Evolutionary conservation across 2,113 vertebrate species (phyloP), one percentile per base, ranked within the genome.

Genomic region (Isichthys henryi): DNA sequence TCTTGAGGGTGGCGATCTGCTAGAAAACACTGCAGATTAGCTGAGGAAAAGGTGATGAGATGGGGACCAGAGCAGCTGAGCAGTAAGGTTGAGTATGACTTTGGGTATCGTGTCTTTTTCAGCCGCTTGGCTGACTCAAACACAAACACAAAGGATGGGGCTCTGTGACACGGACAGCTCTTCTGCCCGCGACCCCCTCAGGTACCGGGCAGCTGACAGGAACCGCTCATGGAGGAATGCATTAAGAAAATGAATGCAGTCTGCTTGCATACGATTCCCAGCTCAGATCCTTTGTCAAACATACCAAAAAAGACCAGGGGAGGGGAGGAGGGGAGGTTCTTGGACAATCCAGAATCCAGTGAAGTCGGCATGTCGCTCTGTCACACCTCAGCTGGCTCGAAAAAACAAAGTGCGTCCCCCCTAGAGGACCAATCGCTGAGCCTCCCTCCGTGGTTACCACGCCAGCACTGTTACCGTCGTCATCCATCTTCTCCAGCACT

Each of bases 381-480:
- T 4, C 5, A 66, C 27, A 87, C 85, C 66, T 21, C 85, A 10
- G 48, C 62, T 87, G 84, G 48, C 85, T 80, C 27, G 6, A 87
- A 80, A 7, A 45, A 17, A 70, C 92, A 88, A 91, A 91, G 62
- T 9, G 90, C 88, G 31, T 86, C 92, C 91, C 89, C 39, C 39
- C 89, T 92, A 82, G 86, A 58, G 90, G 89, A 43, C 52, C 31
- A 39, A 62, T 82, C 15, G 35, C 48, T 88, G 35, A 49, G 86
- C 39, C 35, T 43, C 89, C 46, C 88, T 23, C 83, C 19, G 23
- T 45, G 45, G 90, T 84, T 87, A 91, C 49, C 35, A 70, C 90
- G 62, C 74, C 90, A 90, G 91, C 89, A 87, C 88, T 87, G 21
- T 27, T 27, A 77, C 82, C 80, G 77, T 86, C 9, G 4, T 88